Evolutionary conservation across 2,888 invertebrate species (phyloP).

Genomic region (Epinotia nisella): DNA sequence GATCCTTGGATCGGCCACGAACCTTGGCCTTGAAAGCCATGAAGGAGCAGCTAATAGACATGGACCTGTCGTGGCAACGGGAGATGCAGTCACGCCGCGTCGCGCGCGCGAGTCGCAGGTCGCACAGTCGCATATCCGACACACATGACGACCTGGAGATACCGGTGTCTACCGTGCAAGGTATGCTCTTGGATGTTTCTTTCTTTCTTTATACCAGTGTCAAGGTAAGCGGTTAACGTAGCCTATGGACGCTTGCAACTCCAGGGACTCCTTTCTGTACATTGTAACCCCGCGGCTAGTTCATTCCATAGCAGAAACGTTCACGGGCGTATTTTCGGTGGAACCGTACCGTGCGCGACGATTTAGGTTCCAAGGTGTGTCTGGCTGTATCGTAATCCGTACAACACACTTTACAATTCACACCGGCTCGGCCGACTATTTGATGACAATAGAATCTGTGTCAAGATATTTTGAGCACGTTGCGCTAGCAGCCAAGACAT

Average conservation of each 20-base stretch:
- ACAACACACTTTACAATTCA: too few relatives aligned
- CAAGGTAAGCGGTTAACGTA: too few relatives aligned
- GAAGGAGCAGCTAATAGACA: constrained; percentile 41
- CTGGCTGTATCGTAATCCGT: neutral
- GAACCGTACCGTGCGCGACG: too few relatives aligned
- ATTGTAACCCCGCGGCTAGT: too few relatives aligned
- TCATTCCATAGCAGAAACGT: too few relatives aligned
- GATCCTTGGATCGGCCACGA: neutral
- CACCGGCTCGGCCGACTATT: too few relatives aligned
- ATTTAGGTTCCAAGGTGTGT: neutral
- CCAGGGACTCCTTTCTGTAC: too few relatives aligned
- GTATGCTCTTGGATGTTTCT: neutral
- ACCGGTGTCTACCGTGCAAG: constrained; percentile 19
- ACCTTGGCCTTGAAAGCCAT: neutral
- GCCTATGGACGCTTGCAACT: too few relatives aligned
- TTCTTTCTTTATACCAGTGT: too few relatives aligned
- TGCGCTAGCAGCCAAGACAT: too few relatives aligned
- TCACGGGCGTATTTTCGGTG: neutral
- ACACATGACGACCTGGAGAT: constrained; percentile 12
- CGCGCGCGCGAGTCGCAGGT: constrained; percentile 43
- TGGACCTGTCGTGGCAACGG: constrained; percentile 15
- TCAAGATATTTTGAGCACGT: too few relatives aligned
- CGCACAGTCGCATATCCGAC: constrained; percentile 3
- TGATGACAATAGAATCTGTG: too few relatives aligned
- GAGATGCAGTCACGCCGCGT: constrained; percentile 47